phyloP scores from a whole-genome alignment of 2,113 vertebrate species.

The Centropus unirufus region DNA sequence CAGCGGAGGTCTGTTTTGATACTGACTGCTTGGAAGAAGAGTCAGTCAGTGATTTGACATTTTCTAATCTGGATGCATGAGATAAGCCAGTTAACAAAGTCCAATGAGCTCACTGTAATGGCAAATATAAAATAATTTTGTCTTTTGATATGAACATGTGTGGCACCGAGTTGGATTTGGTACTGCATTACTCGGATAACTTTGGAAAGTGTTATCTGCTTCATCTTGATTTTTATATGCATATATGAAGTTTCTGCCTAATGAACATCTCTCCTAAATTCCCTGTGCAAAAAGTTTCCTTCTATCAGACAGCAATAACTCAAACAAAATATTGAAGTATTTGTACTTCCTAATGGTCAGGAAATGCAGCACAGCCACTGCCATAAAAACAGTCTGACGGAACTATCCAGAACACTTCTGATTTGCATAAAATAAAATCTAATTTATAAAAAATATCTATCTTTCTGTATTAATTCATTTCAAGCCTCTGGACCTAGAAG shows the following conservation, averaged over 20 bases:
- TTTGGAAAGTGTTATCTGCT: neutral
- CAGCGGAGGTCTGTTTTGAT: neutral
- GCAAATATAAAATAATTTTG: neutral
- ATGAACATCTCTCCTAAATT: neutral
- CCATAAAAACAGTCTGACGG: neutral
- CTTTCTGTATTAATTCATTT: neutral
- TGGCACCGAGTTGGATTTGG: neutral
- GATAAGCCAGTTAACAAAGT: conserved; percentile 2
- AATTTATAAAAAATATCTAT: neutral
- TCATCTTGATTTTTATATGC: neutral
- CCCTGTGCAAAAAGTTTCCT: neutral
- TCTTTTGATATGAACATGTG: neutral
- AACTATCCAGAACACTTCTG: neutral
- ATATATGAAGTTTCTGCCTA: neutral
- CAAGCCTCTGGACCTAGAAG: neutral
- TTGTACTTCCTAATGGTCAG: neutral
- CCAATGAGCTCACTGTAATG: neutral
- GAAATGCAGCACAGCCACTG: neutral
- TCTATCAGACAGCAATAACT: neutral
- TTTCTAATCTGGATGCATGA: conserved; percentile 23
- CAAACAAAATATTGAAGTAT: neutral
- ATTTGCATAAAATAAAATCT: neutral
- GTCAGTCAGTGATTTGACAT: conserved; percentile 11
- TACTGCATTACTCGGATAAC: neutral
- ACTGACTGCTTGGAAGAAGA: neutral